Conservation (phyloP, 1,140 invertebrate genomes). For the Diprion similis region DNA sequence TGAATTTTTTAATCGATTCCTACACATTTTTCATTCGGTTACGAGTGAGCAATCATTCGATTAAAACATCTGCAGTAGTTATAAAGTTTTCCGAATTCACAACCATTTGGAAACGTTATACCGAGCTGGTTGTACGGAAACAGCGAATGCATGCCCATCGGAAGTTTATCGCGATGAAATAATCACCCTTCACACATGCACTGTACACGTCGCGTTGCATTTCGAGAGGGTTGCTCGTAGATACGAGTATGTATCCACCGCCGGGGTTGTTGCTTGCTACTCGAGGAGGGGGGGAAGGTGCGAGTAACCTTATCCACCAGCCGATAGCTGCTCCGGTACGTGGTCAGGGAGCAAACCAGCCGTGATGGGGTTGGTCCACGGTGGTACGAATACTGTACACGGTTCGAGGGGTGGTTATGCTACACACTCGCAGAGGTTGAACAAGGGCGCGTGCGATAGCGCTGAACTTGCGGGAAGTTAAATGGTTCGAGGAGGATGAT, state of each 20-base stretch:
- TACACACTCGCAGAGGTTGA: neutral
- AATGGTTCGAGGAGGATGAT: neutral
- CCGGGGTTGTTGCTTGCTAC: neutral
- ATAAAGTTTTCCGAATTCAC: too few relatives aligned
- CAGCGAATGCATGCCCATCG: too few relatives aligned
- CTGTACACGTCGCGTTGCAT: too few relatives aligned
- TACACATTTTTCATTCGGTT: too few relatives aligned
- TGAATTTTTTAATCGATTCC: too few relatives aligned
- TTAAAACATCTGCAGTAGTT: too few relatives aligned
- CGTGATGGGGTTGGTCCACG: neutral
- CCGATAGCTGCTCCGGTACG: neutral
- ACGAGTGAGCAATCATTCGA: too few relatives aligned
- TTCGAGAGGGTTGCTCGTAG: too few relatives aligned
- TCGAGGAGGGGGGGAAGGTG: neutral
- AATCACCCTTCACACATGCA: neutral
- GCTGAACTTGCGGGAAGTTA: neutral
- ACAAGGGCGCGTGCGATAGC: neutral
- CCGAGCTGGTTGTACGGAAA: too few relatives aligned
- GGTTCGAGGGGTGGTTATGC: neutral
- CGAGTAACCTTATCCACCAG: neutral
- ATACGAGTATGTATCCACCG: too few relatives aligned
- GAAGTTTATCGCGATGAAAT: neutral
- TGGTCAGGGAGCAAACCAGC: constrained; percentile 4
- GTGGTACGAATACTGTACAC: neutral
- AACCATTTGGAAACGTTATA: too few relatives aligned